Evolutionary conservation across 1,140 invertebrate genomes (phyloP).

Genomic region (Leguminivora glycinivorella): DNA sequence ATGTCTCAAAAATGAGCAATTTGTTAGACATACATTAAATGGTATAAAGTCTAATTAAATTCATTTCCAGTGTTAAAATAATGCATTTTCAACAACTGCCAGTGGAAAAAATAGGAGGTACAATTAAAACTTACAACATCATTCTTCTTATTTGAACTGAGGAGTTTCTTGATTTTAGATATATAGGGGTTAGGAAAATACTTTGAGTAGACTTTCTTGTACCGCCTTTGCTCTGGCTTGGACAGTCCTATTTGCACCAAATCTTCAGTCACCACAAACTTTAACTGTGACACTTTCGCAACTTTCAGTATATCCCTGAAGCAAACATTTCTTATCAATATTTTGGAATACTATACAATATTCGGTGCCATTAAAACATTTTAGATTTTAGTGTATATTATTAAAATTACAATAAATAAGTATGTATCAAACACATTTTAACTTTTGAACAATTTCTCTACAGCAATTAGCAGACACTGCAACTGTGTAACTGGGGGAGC

Average conservation of each 20-base stretch:
- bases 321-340: slow-evolving; percentile 37
- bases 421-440: too few relatives aligned
- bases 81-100: neutral
- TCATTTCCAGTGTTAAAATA: too few relatives aligned
- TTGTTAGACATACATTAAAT: too few relatives aligned
- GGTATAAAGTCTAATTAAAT: too few relatives aligned
- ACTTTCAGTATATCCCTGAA: slow-evolving; percentile 88
- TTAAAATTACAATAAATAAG: too few relatives aligned
- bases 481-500: too few relatives aligned
- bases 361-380: too few relatives aligned
- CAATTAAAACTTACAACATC: slow-evolving; percentile 68
- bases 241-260: slow-evolving; percentile 95
- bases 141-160: slow-evolving; percentile 82
- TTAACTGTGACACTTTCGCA: slow-evolving; percentile 95
- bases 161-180: slow-evolving; percentile 91
- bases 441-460: too few relatives aligned
- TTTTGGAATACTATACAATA: neutral
- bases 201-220: slow-evolving; percentile 96
- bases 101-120: neutral
- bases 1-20: too few relatives aligned
- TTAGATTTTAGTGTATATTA: too few relatives aligned
- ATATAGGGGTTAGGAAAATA: slow-evolving; percentile 96
- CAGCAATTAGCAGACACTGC: too few relatives aligned
- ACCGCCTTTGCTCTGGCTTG: slow-evolving; percentile 94
- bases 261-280: slow-evolving; percentile 97